Evolutionary conservation across 2,113 vertebrate genomes (phyloP).

Genomic region (Thryonomys swinderianus): DNA sequence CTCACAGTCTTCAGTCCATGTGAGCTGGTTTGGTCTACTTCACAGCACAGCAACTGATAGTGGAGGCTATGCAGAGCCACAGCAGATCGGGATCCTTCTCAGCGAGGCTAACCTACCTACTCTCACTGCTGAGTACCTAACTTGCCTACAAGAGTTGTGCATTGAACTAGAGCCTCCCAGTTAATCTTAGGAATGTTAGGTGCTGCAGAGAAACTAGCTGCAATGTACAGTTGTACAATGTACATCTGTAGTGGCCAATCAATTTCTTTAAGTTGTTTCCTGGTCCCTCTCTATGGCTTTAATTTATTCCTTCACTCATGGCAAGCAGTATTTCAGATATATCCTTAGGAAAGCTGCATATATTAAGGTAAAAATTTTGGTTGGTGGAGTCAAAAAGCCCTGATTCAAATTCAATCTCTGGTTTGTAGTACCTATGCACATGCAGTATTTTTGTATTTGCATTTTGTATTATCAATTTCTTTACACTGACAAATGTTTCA

Average conservation of each 20-base stretch:
- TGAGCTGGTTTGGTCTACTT: neutral
- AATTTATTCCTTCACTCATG: neutral
- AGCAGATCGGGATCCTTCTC: neutral
- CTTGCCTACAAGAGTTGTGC: neutral
- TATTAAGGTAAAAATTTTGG: neutral
- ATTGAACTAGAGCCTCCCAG: neutral
- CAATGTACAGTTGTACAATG: neutral
- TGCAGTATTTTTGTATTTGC: neutral
- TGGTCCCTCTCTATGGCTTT: neutral
- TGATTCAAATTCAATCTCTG: neutral
- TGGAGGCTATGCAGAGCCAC: neutral
- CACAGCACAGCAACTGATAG: neutral
- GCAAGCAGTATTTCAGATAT: neutral
- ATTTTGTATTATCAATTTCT: neutral
- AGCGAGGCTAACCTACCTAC: neutral
- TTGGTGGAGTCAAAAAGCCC: neutral
- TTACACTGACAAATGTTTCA: neutral
- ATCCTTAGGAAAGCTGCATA: neutral
- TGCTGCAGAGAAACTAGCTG: neutral
- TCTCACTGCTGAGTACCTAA: neutral
- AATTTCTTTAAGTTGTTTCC: neutral
- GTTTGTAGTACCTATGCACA: neutral
- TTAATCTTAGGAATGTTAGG: conserved; percentile 20
- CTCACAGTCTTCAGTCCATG: neutral
- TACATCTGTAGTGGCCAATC: neutral